These are phyloP conservation scores for Cynodonichthys magdalenae DNA, from an alignment of 2,797 vertebrate species.

Conservation along the genomic window DNA sequence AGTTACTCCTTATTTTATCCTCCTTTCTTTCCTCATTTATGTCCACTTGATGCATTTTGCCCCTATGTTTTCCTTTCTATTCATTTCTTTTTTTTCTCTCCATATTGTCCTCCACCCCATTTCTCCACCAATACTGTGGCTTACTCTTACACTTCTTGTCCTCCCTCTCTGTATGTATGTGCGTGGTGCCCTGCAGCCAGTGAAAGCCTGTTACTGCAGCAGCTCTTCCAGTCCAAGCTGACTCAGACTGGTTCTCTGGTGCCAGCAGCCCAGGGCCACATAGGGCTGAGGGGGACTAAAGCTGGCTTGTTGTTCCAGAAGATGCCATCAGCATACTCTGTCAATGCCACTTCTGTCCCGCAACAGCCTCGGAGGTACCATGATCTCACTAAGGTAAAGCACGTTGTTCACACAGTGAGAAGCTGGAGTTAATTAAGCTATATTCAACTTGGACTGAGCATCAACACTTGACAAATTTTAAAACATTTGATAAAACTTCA, in stretches of 20 bases:
- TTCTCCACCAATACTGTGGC: constrained; percentile 67
- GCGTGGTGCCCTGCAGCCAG: constrained; percentile 83
- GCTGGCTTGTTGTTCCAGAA: constrained; percentile 84
- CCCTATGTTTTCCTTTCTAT: constrained; percentile 1
- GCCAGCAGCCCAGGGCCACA: constrained; percentile 79
- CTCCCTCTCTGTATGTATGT: constrained; percentile 51
- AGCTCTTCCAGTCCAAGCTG: constrained; percentile 94
- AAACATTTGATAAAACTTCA: not conserved
- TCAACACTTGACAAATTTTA: not conserved
- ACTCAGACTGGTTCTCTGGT: constrained; percentile 92
- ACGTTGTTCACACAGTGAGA: constrained; percentile 5
- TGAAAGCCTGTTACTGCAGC: constrained; percentile 91
- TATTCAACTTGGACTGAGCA: not conserved
- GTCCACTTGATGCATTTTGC: constrained; percentile 31
- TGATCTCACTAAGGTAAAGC: constrained; percentile 89
- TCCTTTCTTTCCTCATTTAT: constrained; percentile 33
- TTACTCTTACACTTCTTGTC: constrained; percentile 51
- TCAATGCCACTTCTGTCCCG: constrained; percentile 43
- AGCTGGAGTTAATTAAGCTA: not conserved
- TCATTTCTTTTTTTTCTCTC: constrained; percentile 22
- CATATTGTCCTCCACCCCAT: constrained; percentile 48
- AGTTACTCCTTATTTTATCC: constrained; percentile 31
- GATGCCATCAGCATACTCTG: constrained; percentile 55
- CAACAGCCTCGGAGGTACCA: constrained; percentile 84
- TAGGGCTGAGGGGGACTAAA: constrained; percentile 86